These are phyloP conservation scores for Fulmarus glacialis DNA, from an alignment of 2,113 vertebrate genomes.

Conservation along the genomic window DNA sequence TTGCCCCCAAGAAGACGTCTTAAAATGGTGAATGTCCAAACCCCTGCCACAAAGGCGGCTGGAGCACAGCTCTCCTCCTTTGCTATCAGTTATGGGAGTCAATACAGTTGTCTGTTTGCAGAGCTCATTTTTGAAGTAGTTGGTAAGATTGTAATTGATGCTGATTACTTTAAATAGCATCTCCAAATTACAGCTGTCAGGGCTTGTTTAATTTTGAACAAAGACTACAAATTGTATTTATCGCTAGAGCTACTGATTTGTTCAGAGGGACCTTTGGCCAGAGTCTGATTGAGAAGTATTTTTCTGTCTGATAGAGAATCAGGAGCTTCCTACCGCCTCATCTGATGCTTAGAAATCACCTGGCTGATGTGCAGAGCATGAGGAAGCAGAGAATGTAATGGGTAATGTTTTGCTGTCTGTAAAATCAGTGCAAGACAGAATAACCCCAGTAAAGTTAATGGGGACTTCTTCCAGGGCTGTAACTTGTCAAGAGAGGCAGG, in stretches of 20 bases:
- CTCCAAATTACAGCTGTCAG: not conserved
- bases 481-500: not conserved
- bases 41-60: not conserved
- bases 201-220: conserved; percentile 24
- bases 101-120: not conserved
- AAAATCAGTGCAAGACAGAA: not conserved
- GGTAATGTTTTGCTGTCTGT: not conserved
- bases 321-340: not conserved
- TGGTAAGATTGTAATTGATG: not conserved
- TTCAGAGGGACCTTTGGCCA: not conserved
- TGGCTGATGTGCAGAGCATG: not conserved
- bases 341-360: not conserved
- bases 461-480: not conserved
- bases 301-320: not conserved
- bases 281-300: not conserved
- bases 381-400: not conserved
- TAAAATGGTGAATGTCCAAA: not conserved
- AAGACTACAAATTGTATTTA: not conserved
- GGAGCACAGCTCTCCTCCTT: not conserved
- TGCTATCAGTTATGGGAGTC: not conserved
- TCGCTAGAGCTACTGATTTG: not conserved
- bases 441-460: not conserved
- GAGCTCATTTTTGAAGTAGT: not conserved
- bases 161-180: not conserved
- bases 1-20: not conserved